Conservation (phyloP, 2,113 vertebrate genomes). For the Rhodinocichla rosea region DNA sequence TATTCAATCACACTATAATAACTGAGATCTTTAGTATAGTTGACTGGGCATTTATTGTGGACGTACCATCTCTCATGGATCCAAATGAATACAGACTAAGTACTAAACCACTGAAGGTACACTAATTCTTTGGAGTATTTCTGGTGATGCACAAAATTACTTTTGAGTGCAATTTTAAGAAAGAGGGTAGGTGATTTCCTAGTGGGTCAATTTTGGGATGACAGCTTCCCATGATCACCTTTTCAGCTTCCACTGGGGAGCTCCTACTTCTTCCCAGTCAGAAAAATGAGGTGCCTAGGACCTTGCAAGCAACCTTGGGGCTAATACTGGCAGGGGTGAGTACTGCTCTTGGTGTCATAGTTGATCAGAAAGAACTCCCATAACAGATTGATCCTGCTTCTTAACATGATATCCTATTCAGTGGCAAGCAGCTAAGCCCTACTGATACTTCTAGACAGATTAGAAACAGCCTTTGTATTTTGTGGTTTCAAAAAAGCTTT, state of each 20-base stretch:
- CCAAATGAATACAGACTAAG: not conserved
- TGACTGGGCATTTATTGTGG: not conserved
- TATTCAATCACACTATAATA: not conserved
- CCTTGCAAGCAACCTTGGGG: not conserved
- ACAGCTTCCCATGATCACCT: not conserved
- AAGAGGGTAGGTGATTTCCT: accelerated
- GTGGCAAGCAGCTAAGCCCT: not conserved
- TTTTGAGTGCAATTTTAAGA: not conserved
- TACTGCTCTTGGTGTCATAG: not conserved
- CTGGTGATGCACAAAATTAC: not conserved
- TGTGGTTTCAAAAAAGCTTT: not conserved
- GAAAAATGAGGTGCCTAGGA: not conserved
- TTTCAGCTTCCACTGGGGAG: not conserved
- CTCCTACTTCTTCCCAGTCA: not conserved
- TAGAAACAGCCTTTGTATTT: not conserved
- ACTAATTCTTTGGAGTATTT: not conserved
- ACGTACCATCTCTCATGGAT: not conserved
- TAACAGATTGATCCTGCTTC: not conserved
- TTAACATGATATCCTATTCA: not conserved
- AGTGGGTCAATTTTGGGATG: not conserved
- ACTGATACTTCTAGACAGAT: not conserved
- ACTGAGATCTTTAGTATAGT: not conserved
- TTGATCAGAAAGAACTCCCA: not conserved
- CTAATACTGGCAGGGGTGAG: accelerated
- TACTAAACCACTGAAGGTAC: not conserved